Evolutionary conservation across 1,140 invertebrate species (phyloP), one percentile per base, ranked within the genome.

Genomic region (Pissodes strobi): DNA sequence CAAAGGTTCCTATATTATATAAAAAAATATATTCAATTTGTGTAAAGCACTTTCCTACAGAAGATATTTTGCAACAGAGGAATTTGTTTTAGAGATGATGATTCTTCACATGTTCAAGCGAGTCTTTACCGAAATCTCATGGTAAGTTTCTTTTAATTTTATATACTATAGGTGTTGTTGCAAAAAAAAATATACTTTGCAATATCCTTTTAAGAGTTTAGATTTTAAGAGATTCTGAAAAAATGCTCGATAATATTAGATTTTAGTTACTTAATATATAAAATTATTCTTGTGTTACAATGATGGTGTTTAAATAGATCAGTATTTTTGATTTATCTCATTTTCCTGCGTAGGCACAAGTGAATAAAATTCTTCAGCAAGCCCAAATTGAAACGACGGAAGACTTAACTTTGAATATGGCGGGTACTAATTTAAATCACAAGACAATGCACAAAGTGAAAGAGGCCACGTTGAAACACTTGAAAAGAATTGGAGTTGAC

Each of bases 41-140:
- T n/a, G n/a, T n/a, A n/a, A n/a, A n/a, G n/a, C n/a, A n/a, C n/a
- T n/a, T n/a, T n/a, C n/a, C n/a, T n/a, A n/a, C n/a, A n/a, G n/a
- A n/a, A n/a, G n/a, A n/a, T n/a, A n/a, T n/a, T n/a, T n/a, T n/a
- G n/a, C 39, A 38, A 60, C 15, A 23, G 43, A 53, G 62, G 45
- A 52, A 69, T 39, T 66, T 66, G 55, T 80, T 79, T 66, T 70
- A 84, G 81, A 57, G 76, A 80, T 10, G 75, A 69, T 48, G 80
- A 81, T 15, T 78, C 81, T 38, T 82, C 83, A 8, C 82, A 86
- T 77, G 78, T 86, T 63, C 86, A 85, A 55, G 86, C 85, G 82
- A 87, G 85, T 1, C 84, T 88, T 73, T 88, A 87, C 59, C 85
- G 87, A 68, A 86, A 88, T 78, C 81, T 87, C 46, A 82, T 88